Evolutionary conservation across 2,888 invertebrate genomes (phyloP), one percentile per base, ranked within the genome.

Genomic region (Phoenoteleia sp.): DNA sequence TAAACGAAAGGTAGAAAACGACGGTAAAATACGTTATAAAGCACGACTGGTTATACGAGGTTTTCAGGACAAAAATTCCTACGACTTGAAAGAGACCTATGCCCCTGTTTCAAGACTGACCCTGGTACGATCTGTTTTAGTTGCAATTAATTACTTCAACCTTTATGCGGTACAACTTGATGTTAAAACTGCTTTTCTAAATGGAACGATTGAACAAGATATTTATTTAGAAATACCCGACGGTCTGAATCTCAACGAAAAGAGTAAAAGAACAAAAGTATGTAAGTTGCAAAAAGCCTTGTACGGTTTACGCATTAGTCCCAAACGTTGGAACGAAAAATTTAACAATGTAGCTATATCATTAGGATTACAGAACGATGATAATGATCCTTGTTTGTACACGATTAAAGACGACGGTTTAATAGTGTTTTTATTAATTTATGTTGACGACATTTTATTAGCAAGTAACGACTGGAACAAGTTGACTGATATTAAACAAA

Each of bases 131-230:
- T n/a, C 81, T 1, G 47, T 72, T 0, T 27, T 81, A 21, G 56
- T 74, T 0, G 69, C 77, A 5, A 72, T 74, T 0, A 84, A 77
- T 21, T 67, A 66, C 47, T 29, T 52, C 6, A 42, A 81, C 58
- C 19, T 72, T 19, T 42, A 66, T 0, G 36, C 62, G 0, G 33
- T 23, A 49, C 80, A 80, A 76, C 36, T 80, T 11, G 84, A 84
- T 17, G 86, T 86, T 5, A 84, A 81, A 52, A 88, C 86, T 29
- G 89, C 89, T 3, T 90, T 89, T 52, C 47, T 33, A 33, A 33
- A 33, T 11, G 33, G 33, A 2, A 33, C 4, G 9, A 33, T 33
- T 9, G 33, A 33, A 89, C 11, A 85, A 88, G 49, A 74, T 6
- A 62, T 81, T 15, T 64, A 45, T 9, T 7, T 33, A 33, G 33